These are phyloP conservation scores for Aricia artaxerxes DNA, from an alignment of 2,888 invertebrate genomes.

Conservation along the genomic window DNA sequence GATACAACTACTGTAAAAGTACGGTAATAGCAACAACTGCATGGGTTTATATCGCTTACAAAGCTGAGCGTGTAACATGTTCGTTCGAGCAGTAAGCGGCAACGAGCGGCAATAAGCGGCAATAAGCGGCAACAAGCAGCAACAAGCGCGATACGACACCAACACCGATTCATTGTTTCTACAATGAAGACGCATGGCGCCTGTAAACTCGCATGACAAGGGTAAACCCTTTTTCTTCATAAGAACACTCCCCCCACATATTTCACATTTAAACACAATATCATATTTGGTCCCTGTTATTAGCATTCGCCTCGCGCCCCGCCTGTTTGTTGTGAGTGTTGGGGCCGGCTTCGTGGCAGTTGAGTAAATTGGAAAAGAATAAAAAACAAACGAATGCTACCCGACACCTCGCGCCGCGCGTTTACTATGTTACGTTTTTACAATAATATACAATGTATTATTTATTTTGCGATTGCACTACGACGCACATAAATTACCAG, in stretches of 20 bases:
- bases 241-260: slow-evolving; percentile 59
- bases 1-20: background rate
- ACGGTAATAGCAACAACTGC: background rate
- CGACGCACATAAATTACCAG: too few relatives aligned
- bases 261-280: slow-evolving; percentile 77
- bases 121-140: background rate
- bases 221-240: slow-evolving; percentile 74
- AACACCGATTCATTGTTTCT: slow-evolving; percentile 67
- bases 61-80: background rate
- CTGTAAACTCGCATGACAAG: slow-evolving; percentile 56
- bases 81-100: background rate
- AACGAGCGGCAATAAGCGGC: background rate
- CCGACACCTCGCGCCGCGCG: background rate
- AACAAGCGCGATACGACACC: slow-evolving; percentile 30
- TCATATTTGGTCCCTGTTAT: slow-evolving; percentile 59
- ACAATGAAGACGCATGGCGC: slow-evolving; percentile 65
- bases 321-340: slow-evolving; percentile 13
- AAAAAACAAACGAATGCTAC: slow-evolving; percentile 21
- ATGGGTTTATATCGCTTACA: background rate
- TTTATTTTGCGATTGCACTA: background rate
- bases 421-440: background rate
- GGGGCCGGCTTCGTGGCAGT: slow-evolving; percentile 23
- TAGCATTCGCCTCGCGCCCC: slow-evolving; percentile 26
- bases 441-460: background rate
- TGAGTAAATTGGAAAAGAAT: slow-evolving; percentile 27